phyloP scores from a whole-genome alignment of 2,888 invertebrate genomes.

The Halictus quadricinctus region DNA sequence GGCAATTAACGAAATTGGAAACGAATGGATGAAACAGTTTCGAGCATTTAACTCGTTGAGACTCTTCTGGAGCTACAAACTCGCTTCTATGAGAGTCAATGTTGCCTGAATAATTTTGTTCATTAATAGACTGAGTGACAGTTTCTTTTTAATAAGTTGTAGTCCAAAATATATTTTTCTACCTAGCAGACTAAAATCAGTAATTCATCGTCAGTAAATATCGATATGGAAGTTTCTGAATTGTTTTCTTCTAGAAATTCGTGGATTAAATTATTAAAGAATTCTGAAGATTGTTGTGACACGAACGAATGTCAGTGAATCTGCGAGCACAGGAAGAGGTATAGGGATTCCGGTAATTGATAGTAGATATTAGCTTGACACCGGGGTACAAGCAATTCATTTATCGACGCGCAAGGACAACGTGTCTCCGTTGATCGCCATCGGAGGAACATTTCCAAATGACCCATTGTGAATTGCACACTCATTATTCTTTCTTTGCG shows the following conservation, averaged over 20 bases:
- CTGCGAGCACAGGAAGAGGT: not conserved
- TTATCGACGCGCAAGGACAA: conserved; percentile 12
- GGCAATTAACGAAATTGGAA: conserved; percentile 35
- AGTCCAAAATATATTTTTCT: no score
- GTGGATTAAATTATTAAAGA: not conserved
- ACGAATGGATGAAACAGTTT: not conserved
- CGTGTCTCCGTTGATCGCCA: conserved; percentile 14
- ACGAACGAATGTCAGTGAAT: not conserved
- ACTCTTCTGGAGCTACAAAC: not conserved
- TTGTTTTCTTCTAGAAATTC: not conserved
- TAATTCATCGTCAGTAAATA: no score
- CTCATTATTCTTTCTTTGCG: conserved; percentile 65
- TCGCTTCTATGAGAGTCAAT: not conserved
- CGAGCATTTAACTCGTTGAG: not conserved
- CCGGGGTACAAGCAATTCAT: conserved; percentile 3
- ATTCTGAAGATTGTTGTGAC: not conserved
- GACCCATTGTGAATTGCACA: conserved; percentile 48
- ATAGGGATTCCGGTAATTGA: not conserved
- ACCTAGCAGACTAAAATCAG: no score
- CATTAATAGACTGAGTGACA: not conserved
- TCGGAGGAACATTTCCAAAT: conserved; percentile 33
- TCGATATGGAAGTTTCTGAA: no score
- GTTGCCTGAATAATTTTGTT: not conserved
- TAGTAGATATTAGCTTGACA: not conserved
- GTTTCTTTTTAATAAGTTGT: no score